Conservation (phyloP, 2,113 vertebrate species). For the Salminus brasiliensis region DNA sequence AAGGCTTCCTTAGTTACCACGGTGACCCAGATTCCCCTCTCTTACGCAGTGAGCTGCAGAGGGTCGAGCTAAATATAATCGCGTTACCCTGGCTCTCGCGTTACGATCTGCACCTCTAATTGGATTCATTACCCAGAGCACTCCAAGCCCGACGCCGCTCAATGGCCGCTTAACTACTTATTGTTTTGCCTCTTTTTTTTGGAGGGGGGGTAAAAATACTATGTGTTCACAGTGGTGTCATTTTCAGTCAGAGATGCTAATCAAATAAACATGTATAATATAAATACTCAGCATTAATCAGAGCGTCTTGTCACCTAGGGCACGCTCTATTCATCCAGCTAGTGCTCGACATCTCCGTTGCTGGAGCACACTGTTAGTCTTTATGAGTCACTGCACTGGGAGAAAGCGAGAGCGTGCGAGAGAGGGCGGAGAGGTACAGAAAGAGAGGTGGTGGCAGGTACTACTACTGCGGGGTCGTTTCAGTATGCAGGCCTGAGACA, state of each 20-base stretch:
- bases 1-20: conserved; percentile 37
- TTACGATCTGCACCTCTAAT: conserved; percentile 48
- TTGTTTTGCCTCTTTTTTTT: conserved; percentile 34
- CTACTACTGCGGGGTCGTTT: conserved; percentile 14
- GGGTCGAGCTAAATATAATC: conserved; percentile 50
- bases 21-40: conserved; percentile 43
- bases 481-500: conserved; percentile 33
- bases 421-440: conserved; percentile 8
- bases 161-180: conserved; percentile 53
- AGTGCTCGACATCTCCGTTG: conserved; percentile 51
- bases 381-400: conserved; percentile 49
- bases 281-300: conserved; percentile 69
- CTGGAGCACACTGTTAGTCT: conserved; percentile 68
- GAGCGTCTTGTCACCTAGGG: conserved; percentile 63
- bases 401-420: conserved; percentile 15
- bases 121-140: conserved; percentile 53
- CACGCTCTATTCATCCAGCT: conserved; percentile 54
- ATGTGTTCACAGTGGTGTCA: not conserved
- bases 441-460: not conserved
- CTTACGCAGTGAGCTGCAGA: conserved; percentile 25
- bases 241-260: conserved; percentile 58
- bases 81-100: conserved; percentile 19
- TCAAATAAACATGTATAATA: conserved; percentile 76
- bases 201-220: not conserved
- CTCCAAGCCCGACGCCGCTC: conserved; percentile 28